Conservation (phyloP, 2,797 vertebrate genomes). For the Aselliscus stoliczkanus region DNA sequence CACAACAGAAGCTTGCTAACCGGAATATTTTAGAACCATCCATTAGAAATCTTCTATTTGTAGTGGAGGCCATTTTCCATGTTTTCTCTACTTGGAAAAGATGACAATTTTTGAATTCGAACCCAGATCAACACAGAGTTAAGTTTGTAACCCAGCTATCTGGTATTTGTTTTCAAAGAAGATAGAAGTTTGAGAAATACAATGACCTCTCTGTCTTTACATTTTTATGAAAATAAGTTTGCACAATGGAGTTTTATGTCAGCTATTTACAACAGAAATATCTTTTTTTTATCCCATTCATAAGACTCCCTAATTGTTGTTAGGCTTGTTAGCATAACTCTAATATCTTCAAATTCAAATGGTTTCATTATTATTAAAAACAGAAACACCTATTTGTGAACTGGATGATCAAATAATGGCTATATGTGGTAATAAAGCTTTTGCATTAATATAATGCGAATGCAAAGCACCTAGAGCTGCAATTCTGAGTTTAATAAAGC, state of each 20-base stretch:
- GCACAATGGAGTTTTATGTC: neutral
- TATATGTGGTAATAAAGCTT: slow-evolving; percentile 24
- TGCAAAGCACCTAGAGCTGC: slow-evolving; percentile 38
- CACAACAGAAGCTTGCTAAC: neutral
- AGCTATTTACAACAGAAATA: slow-evolving; percentile 5
- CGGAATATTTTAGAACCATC: neutral
- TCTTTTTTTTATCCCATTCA: neutral
- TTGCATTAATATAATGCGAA: slow-evolving; percentile 56
- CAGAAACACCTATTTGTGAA: slow-evolving; percentile 54
- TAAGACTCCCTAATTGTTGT: neutral
- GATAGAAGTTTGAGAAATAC: neutral
- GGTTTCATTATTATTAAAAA: slow-evolving; percentile 47
- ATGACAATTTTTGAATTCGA: neutral
- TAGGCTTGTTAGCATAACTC: slow-evolving; percentile 31
- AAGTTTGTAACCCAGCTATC: neutral
- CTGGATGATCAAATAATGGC: slow-evolving; percentile 34
- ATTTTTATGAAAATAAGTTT: neutral
- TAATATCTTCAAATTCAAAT: slow-evolving; percentile 27
- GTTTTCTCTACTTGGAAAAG: neutral
- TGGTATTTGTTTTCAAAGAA: neutral
- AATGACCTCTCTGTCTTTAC: neutral
- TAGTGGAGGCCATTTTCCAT: neutral
- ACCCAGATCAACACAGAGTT: neutral
- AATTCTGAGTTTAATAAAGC: slow-evolving; percentile 38
- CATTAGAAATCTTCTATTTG: neutral